Evolutionary conservation across 2,797 vertebrate species (phyloP).

Genomic region (Numenius phaeopus): DNA sequence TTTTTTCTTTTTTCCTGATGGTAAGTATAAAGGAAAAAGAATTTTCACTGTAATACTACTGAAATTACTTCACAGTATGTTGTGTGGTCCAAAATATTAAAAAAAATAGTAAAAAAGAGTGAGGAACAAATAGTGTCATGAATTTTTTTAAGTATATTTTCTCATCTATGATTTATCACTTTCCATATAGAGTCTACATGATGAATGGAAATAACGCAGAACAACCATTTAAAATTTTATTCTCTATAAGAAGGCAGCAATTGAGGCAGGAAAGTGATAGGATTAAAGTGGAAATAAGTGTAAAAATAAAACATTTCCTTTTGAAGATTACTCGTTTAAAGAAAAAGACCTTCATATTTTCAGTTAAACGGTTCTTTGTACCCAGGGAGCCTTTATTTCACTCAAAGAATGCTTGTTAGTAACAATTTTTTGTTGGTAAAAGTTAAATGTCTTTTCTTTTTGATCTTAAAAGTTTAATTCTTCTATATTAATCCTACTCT

Average conservation of each 20-base stretch:
- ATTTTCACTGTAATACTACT: background rate
- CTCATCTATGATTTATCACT: background rate
- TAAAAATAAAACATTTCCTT: constrained; percentile 28
- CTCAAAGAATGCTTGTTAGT: constrained; percentile 40
- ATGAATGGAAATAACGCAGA: background rate
- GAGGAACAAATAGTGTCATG: background rate
- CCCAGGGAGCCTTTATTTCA: constrained; percentile 20
- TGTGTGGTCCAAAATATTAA: background rate
- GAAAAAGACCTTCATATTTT: background rate
- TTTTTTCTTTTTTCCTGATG: background rate
- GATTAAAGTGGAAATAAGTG: constrained; percentile 35
- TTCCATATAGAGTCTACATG: background rate
- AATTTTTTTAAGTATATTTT: background rate
- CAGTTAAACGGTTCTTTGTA: constrained; percentile 26
- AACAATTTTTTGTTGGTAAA: constrained; percentile 51
- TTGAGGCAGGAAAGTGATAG: background rate
- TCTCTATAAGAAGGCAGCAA: background rate
- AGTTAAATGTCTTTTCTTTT: constrained; percentile 49
- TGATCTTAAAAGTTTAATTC: constrained; percentile 64
- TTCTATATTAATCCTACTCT: constrained; percentile 58
- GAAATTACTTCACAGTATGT: background rate
- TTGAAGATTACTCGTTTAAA: constrained; percentile 24
- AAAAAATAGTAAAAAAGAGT: background rate
- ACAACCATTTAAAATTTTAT: background rate
- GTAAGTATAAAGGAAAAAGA: background rate